Conservation (phyloP, 2,797 vertebrate genomes). For the Mus caroli region DNA sequence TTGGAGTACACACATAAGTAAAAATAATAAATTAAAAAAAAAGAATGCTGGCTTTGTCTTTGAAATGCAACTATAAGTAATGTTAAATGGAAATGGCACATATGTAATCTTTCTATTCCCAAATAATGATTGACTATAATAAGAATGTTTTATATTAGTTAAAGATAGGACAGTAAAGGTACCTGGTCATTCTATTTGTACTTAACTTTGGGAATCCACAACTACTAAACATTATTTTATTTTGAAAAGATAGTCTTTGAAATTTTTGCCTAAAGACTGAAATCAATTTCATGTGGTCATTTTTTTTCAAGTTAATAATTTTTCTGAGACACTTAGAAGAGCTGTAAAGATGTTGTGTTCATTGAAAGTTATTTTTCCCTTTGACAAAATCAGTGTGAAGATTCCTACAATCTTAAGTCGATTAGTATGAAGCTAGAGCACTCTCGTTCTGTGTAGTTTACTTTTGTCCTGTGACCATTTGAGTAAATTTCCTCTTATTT, state of each 20-base stretch:
- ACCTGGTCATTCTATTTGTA: not conserved
- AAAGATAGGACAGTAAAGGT: not conserved
- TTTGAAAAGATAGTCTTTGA: not conserved
- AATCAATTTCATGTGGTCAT: not conserved
- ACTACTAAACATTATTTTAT: not conserved
- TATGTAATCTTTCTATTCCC: constrained; percentile 36
- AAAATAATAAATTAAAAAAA: too few relatives aligned
- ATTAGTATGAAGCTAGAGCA: too few relatives aligned
- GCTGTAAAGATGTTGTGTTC: not conserved
- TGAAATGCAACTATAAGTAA: constrained; percentile 16
- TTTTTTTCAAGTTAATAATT: too few relatives aligned
- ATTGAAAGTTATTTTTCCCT: not conserved
- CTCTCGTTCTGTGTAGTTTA: not conserved
- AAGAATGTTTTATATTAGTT: constrained; percentile 9
- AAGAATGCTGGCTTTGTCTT: not conserved
- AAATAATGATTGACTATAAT: constrained; percentile 6
- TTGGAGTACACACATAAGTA: too few relatives aligned
- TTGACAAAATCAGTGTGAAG: not conserved
- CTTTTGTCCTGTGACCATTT: not conserved
- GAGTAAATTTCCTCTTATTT: not conserved
- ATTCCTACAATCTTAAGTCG: not conserved
- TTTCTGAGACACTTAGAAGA: not conserved
- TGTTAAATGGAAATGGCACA: constrained; percentile 10
- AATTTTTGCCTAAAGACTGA: not conserved
- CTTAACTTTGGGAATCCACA: not conserved